A percentile compares a stretch with the other conserved stretches of the same genome.
Conservation (phyloP, 2,113 vertebrate species). For the Pongo pygmaeus region DNA sequence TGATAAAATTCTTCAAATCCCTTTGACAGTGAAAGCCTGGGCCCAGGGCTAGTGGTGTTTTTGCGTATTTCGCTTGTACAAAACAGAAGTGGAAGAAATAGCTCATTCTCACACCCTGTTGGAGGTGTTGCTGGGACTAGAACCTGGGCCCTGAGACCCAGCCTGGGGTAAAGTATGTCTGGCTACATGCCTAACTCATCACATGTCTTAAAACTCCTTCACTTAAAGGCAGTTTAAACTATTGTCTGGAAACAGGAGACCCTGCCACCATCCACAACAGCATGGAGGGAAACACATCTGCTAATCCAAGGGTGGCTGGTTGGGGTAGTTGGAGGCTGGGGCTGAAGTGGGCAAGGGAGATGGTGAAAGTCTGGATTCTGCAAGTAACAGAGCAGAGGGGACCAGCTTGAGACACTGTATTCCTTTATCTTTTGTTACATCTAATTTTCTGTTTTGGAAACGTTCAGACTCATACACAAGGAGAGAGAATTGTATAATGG, state of each 20-base stretch:
- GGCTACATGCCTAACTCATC: background rate
- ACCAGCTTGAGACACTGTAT: background rate
- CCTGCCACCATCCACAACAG: fast-evolving
- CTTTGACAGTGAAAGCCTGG: background rate
- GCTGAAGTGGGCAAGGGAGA: background rate
- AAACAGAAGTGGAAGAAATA: background rate
- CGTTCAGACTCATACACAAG: background rate
- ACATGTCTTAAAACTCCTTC: background rate
- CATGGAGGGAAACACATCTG: fast-evolving
- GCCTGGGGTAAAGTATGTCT: background rate
- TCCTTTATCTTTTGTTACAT: background rate
- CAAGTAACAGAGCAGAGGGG: background rate
- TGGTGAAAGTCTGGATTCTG: no score
- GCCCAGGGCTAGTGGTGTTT: background rate
- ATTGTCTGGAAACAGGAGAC: background rate
- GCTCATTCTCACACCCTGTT: fast-evolving
- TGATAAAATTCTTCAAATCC: background rate
- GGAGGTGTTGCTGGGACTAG: background rate
- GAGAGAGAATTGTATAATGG: background rate
- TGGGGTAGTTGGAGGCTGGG: fast-evolving
- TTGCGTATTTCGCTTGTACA: background rate
- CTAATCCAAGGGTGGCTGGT: background rate
- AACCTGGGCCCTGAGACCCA: background rate
- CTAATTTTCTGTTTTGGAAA: background rate
- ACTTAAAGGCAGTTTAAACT: background rate